Percentiles rank a stretch among this genome's conserved stretches.
Conservation (phyloP, 2,113 vertebrate genomes). For the Pantherophis guttatus region DNA sequence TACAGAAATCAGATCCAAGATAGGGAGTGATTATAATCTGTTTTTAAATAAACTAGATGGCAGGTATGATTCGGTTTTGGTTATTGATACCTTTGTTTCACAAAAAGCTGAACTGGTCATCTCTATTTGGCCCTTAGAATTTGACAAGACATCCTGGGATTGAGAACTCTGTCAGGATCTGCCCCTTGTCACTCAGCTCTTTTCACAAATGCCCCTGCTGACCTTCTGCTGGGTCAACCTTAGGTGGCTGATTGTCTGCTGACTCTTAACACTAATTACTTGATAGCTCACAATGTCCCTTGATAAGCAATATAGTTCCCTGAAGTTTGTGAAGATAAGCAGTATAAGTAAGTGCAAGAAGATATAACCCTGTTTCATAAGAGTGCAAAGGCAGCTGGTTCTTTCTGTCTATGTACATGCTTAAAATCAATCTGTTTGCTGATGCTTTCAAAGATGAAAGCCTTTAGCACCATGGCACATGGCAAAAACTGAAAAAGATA, state of each 20-base stretch:
- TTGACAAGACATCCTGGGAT: not conserved
- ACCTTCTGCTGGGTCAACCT: not conserved
- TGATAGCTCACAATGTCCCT: not conserved
- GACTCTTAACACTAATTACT: not conserved
- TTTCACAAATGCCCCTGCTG: not conserved
- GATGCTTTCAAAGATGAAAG: not conserved
- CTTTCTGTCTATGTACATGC: not conserved
- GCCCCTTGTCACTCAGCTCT: not conserved
- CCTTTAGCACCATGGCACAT: not conserved
- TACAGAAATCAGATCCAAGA: not conserved
- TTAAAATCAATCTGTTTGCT: not conserved
- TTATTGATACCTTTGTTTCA: not conserved
- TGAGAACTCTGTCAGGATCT: not conserved
- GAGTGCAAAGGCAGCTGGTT: too few relatives aligned
- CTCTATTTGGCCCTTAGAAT: not conserved
- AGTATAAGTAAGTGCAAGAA: not conserved
- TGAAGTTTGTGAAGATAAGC: not conserved
- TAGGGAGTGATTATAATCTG: not conserved
- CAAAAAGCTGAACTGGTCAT: not conserved
- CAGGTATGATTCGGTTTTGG: not conserved
- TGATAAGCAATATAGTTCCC: not conserved
- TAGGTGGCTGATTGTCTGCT: not conserved
- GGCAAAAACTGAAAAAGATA: not conserved
- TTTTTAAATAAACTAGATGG: not conserved
- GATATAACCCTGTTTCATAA: not conserved